These are phyloP conservation scores for Atrichornis clamosus DNA, from an alignment of 2,113 vertebrate genomes.

Conservation along the genomic window DNA sequence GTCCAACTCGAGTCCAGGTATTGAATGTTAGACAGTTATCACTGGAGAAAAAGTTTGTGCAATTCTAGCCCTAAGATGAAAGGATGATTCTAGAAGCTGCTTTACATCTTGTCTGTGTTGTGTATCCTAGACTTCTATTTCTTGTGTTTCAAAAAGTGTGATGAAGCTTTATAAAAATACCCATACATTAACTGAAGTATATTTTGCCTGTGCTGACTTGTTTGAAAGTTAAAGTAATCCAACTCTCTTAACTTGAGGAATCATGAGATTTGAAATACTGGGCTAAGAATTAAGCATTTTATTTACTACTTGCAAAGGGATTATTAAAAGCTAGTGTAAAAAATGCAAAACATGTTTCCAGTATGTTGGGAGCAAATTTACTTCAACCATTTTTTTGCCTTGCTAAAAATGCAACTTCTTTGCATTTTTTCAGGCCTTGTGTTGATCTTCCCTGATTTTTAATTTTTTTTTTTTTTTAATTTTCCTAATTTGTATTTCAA, in stretches of 20 bases:
- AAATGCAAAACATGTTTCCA: accelerated
- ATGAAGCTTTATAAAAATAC: background rate
- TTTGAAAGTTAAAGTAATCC: background rate
- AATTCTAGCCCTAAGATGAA: background rate
- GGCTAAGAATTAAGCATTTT: background rate
- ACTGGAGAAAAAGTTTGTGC: background rate
- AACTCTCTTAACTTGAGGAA: background rate
- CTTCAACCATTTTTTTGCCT: background rate
- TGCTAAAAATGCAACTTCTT: background rate
- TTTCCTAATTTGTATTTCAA: background rate
- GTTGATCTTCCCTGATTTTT: background rate
- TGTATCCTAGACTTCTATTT: background rate
- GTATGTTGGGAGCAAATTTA: background rate
- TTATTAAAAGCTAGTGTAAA: background rate
- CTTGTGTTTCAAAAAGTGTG: background rate
- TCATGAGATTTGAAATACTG: background rate
- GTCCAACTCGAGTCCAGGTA: background rate
- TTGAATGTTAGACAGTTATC: background rate
- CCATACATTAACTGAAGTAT: background rate
- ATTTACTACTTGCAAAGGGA: background rate
- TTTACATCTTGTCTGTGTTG: background rate
- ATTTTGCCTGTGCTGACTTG: background rate
- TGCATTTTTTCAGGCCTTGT: background rate
- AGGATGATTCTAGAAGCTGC: background rate
- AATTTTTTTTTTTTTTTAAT: background rate